Evolutionary conservation across 2,113 vertebrate species (phyloP).

Genomic region (Pachycephala philippinensis): DNA sequence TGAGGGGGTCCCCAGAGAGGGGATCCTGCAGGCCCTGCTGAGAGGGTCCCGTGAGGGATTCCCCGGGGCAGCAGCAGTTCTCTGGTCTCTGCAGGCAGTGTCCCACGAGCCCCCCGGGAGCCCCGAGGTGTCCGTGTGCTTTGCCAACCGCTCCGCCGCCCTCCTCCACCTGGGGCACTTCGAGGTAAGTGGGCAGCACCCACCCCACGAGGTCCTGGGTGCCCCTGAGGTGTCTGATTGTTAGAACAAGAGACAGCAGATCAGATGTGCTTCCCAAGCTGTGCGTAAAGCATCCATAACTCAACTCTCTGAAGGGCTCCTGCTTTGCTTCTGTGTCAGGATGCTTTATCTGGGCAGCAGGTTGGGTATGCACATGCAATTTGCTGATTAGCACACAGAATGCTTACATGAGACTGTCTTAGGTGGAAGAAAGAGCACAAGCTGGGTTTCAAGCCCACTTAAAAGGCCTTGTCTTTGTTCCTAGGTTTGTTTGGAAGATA

Average conservation of each 20-base stretch:
- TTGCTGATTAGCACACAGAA: not conserved
- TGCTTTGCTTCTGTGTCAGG: accelerated
- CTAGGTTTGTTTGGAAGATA: constrained; percentile 86
- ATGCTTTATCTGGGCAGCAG: not conserved
- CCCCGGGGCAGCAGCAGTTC: not conserved
- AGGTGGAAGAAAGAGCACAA: accelerated
- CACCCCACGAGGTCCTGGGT: not conserved
- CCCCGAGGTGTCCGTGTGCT: constrained; percentile 83
- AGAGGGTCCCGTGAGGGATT: not conserved
- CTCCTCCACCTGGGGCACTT: constrained; percentile 81
- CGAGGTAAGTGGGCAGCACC: constrained; percentile 64
- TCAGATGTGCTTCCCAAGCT: not conserved
- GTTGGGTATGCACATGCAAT: accelerated
- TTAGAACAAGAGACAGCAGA: not conserved
- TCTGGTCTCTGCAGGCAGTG: constrained; percentile 74
- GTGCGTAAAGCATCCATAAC: not conserved
- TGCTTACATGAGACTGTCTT: not conserved
- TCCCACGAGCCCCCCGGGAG: constrained; percentile 73
- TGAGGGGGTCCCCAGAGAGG: not conserved
- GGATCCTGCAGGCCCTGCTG: not conserved
- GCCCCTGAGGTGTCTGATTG: accelerated
- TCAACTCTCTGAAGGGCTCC: not conserved
- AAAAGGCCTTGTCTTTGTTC: not conserved
- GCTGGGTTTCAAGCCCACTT: not conserved
- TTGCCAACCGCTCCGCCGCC: constrained; percentile 90